phyloP scores from a whole-genome alignment of 2,113 vertebrate genomes.

The Marmota flaviventris region DNA sequence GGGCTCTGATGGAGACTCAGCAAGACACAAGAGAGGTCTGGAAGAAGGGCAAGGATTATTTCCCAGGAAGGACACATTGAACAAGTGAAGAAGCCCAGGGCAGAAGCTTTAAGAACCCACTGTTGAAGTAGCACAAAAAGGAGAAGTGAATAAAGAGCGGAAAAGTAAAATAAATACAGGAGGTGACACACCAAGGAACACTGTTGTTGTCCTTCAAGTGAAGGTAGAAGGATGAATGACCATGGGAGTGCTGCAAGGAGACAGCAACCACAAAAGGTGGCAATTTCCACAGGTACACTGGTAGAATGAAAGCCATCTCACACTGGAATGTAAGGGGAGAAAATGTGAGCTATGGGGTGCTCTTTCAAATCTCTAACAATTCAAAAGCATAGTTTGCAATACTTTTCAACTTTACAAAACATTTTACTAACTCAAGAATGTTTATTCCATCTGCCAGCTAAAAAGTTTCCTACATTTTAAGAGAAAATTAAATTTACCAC shows the following conservation, averaged over 20 bases:
- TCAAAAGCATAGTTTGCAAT: neutral
- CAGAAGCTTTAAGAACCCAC: neutral
- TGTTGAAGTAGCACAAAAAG: too few species aligned
- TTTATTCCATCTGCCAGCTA: neutral
- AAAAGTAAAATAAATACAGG: neutral
- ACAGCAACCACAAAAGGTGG: neutral
- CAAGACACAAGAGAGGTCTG: neutral
- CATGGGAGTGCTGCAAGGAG: neutral
- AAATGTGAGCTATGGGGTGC: neutral
- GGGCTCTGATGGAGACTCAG: neutral
- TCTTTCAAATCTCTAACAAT: neutral
- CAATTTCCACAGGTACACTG: neutral
- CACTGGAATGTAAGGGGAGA: neutral
- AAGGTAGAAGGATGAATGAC: neutral
- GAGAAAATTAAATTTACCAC: neutral
- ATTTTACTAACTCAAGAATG: constrained; percentile 26
- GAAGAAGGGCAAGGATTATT: neutral
- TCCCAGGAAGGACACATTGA: neutral
- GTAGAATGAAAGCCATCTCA: neutral
- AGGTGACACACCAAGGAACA: neutral
- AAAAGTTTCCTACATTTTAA: neutral
- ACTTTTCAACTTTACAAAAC: neutral
- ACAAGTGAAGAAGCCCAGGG: neutral
- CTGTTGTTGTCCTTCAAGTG: neutral
- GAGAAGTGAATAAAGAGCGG: too few species aligned